phyloP scores from a whole-genome alignment of 2,888 invertebrate genomes.

The Tenthredo amoena region DNA sequence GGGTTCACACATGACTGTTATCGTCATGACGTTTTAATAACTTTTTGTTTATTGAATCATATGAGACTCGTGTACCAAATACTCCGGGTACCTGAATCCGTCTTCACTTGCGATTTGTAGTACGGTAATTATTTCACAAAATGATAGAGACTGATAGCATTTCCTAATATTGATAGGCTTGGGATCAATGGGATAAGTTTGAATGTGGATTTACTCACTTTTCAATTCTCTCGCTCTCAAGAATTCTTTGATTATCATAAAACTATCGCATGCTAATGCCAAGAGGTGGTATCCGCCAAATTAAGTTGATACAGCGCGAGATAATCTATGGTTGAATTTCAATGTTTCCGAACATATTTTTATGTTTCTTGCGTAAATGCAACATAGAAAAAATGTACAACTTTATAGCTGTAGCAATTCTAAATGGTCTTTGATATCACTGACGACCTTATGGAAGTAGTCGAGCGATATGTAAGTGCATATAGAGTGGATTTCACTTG shows the following conservation, averaged over 20 bases:
- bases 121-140: background rate
- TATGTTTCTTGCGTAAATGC: too few species aligned
- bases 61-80: background rate
- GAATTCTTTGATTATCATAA: background rate
- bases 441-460: background rate
- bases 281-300: too few species aligned
- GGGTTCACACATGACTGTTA: conserved; percentile 13
- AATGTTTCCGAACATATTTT: too few species aligned
- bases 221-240: background rate
- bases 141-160: background rate
- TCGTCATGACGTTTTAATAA: conserved; percentile 23
- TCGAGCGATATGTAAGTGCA: background rate
- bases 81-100: background rate
- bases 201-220: background rate
- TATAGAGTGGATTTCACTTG: background rate
- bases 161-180: background rate
- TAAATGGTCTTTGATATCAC: too few species aligned
- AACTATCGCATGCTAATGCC: too few species aligned
- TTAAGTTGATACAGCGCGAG: too few species aligned
- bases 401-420: too few species aligned
- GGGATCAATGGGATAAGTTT: background rate
- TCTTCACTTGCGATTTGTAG: background rate
- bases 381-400: too few species aligned
- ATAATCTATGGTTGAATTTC: too few species aligned
- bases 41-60: background rate